These are phyloP conservation scores for Megaustenia siamemsis DNA, from an alignment of 2,888 invertebrate genomes.

Conservation along the genomic window DNA sequence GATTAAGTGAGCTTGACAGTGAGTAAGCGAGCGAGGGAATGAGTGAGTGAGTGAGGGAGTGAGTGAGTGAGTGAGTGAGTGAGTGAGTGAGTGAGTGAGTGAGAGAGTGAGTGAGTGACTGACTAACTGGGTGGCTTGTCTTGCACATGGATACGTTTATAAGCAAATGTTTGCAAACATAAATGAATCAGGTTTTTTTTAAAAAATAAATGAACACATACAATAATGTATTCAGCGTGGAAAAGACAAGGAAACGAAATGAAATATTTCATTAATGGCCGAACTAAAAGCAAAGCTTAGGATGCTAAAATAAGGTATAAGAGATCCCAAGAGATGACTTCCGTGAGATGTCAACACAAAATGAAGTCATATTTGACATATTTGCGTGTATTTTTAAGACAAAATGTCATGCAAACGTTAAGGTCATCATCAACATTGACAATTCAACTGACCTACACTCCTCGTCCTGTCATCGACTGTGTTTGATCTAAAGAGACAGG, in stretches of 20 bases:
- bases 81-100: background rate
- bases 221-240: background rate
- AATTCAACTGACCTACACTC: constrained; percentile 48
- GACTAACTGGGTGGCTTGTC: background rate
- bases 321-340: background rate
- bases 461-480: constrained; percentile 52
- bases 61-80: background rate
- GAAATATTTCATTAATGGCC: too few species aligned
- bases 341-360: background rate
- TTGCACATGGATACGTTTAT: too few species aligned
- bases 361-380: background rate
- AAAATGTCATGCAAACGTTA: background rate
- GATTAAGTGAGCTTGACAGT: background rate
- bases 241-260: background rate
- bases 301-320: too few species aligned
- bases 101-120: constrained; percentile 6
- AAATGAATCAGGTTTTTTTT: too few species aligned
- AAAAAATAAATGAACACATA: too few species aligned
- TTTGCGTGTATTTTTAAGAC: background rate
- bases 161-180: too few species aligned
- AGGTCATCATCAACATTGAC: background rate
- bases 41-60: background rate
- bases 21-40: background rate
- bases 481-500: constrained; percentile 60
- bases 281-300: too few species aligned